These are phyloP conservation scores for Caerostris extrusa DNA, from an alignment of 1,140 invertebrate species.

Conservation along the genomic window DNA sequence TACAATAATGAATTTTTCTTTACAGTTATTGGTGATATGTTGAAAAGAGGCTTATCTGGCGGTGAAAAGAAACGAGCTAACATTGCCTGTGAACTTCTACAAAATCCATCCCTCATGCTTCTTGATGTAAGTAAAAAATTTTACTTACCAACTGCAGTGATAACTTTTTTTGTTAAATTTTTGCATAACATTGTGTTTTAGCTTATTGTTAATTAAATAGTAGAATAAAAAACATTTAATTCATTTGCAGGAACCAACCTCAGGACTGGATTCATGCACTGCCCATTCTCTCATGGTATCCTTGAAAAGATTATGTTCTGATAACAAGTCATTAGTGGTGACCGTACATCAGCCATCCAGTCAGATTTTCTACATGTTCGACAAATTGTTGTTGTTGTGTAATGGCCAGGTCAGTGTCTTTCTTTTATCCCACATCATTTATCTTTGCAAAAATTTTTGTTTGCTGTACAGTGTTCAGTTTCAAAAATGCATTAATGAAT, in stretches of 20 bases:
- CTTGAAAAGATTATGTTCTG: constrained; percentile 88
- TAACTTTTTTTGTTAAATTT: background rate
- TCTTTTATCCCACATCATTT: background rate
- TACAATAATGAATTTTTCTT: constrained; percentile 61
- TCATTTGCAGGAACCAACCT: constrained; percentile 89
- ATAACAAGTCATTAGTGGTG: constrained; percentile 90
- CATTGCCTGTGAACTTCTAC: constrained; percentile 92
- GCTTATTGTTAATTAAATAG: background rate
- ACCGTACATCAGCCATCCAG: constrained; percentile 94
- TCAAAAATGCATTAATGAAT: background rate
- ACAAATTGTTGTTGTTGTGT: constrained; percentile 89
- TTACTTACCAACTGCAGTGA: background rate
- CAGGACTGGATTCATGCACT: constrained; percentile 91
- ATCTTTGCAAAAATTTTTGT: background rate
- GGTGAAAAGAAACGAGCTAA: constrained; percentile 93
- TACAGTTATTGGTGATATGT: constrained; percentile 89
- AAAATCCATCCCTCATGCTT: constrained; percentile 92
- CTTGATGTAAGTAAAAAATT: constrained; percentile 87
- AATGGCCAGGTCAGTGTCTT: constrained; percentile 85
- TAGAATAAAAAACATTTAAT: background rate
- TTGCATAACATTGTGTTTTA: background rate
- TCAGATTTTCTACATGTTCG: constrained; percentile 93
- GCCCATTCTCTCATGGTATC: constrained; percentile 89
- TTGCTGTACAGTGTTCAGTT: background rate
- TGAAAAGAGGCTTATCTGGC: constrained; percentile 90